A percentile compares a stretch with the other conserved stretches of the same genome.
Conservation (phyloP, 2,113 vertebrate species). For the Vombatus ursinus region DNA sequence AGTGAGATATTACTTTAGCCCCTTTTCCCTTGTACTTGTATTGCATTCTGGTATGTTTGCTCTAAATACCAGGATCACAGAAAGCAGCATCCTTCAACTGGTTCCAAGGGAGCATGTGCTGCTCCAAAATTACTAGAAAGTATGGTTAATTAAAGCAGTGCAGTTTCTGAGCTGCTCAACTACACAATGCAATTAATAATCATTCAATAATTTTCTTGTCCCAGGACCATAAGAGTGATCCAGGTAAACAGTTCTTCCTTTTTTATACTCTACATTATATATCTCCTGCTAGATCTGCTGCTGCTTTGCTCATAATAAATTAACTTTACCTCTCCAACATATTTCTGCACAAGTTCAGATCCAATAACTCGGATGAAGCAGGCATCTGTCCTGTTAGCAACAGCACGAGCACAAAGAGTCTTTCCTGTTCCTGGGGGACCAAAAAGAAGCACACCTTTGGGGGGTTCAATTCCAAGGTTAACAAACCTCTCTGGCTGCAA, state of each 20-base stretch:
- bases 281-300: neutral
- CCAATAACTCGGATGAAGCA: conserved; percentile 99
- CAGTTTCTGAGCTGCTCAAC: conserved; percentile 22
- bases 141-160: neutral
- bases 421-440: conserved; percentile 98
- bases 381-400: conserved; percentile 97
- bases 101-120: neutral
- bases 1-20: neutral
- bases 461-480: conserved; percentile 98
- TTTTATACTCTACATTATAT: conserved; percentile 27
- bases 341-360: conserved; percentile 98
- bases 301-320: neutral
- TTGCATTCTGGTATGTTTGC: neutral
- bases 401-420: conserved; percentile 97
- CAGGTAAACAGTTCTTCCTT: conserved; percentile 14
- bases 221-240: neutral
- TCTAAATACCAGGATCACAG: conserved; percentile 24
- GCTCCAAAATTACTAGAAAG: conserved; percentile 34
- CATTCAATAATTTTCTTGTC: conserved; percentile 15
- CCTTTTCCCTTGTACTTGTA: neutral
- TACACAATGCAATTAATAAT: neutral
- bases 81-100: conserved; percentile 17
- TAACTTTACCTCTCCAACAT: conserved; percentile 95
- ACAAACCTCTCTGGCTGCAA: conserved; percentile 96
- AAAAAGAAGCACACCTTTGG: conserved; percentile 97